Base-by-base conservation (phyloP, 2,113 vertebrate species). In the Pollachius pollachius region DNA sequence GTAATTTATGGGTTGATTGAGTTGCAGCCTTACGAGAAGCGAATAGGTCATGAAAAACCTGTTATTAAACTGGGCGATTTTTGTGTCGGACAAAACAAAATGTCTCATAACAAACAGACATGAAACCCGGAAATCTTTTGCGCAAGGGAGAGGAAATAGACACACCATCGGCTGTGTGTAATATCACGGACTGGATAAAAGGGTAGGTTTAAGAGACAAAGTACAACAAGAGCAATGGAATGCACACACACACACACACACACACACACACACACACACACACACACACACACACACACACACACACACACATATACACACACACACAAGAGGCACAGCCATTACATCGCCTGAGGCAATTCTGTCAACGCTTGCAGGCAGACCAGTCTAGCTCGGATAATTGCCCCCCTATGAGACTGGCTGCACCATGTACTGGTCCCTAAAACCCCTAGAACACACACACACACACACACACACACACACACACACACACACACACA, bases 401-500 rank as follows among this genome's bases (percentile, higher is more conserved):
- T 92, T 91, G 86, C 87, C 80, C 83, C 81, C 73, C 66, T 86
- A 80, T 83, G 84, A 87, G 78, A 82, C 74, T 82, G 75, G 81
- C 73, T 54, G 73, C 78, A 77, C 69, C 76, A 70, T 73, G 75
- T 60, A 71, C 65, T 76, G 59, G 27, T 15, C 52, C 64, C 62
- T 48, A 58, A 61, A 68, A 37, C 56, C 59, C 56, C 23, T 25
- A 1, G 1, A 25, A n/a, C 54, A 18, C 65, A 15, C 15, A 16
- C 25, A 16, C 57, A 52, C 34, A 61, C 60, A 70, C 59, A 52
- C 58, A 62, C 19, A 52, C 54, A 23, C 18, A 72, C 56, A 66
- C 54, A 69, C 60, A 48, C n/a, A 17, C 59, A 70, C 8, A 11
- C 37, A 57, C 15, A 7, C 70, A 68, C 63, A 18, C 64, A 69